A percentile compares a stretch with the other conserved stretches of the same genome.
Evolutionary conservation across 2,888 invertebrate species (phyloP).

Genomic region (Matsumyia berberina): DNA sequence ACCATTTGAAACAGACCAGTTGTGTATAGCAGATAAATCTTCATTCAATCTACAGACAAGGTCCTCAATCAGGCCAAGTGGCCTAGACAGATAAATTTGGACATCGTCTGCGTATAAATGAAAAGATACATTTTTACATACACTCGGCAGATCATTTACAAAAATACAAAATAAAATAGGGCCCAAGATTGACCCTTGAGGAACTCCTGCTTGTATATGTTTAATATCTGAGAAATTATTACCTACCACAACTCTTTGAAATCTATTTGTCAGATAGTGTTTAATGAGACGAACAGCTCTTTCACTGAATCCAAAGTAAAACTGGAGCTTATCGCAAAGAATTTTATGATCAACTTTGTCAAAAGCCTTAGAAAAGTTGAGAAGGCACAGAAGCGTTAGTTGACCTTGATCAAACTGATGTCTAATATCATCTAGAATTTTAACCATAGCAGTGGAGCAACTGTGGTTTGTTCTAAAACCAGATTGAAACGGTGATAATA

Average conservation of each 20-base stretch:
- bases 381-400: background rate
- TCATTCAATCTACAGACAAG: no score
- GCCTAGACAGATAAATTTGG: no score
- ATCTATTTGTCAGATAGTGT: background rate
- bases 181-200: background rate
- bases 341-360: background rate
- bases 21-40: no score
- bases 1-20: no score
- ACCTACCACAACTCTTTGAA: conserved; percentile 1
- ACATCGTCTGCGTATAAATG: no score
- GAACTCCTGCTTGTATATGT: background rate
- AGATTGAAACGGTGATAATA: background rate
- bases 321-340: background rate
- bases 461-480: background rate
- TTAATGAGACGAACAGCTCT: background rate
- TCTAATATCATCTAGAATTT: conserved; percentile 2
- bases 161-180: conserved; percentile 2
- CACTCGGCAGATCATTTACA: background rate
- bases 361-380: background rate
- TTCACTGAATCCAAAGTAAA: conserved; percentile 4
- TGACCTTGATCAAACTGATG: background rate
- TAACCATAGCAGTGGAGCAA: conserved; percentile 13
- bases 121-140: no score
- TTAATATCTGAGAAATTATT: background rate
- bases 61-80: no score